A percentile compares a stretch with the other conserved stretches of the same genome.
Conservation (phyloP, 2,888 invertebrate species). For the Rotaria macrura region DNA sequence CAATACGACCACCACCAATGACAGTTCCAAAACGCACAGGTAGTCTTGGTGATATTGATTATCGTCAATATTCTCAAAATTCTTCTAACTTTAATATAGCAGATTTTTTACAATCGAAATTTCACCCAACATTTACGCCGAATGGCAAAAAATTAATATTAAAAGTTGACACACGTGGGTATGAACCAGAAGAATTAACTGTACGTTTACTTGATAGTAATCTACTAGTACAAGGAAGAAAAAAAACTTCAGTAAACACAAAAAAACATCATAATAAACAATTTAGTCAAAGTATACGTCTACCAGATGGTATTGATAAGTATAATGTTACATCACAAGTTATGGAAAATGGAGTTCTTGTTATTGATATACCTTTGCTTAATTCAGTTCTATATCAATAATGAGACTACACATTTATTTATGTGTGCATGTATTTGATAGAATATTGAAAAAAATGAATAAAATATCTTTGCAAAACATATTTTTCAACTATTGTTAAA, state of each 20-base stretch:
- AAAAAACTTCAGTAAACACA: neutral
- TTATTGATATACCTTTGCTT: neutral
- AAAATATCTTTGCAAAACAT: neutral
- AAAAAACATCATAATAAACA: neutral
- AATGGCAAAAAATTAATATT: conserved; percentile 10
- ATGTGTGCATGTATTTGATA: neutral
- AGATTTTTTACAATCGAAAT: neutral
- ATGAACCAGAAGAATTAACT: neutral
- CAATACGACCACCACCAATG: too few relatives aligned
- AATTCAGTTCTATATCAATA: neutral
- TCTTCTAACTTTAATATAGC: neutral
- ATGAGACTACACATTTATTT: neutral
- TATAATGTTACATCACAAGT: conserved; percentile 7
- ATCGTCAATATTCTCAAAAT: neutral
- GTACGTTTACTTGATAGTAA: neutral
- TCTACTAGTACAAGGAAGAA: neutral
- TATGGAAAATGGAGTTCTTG: neutral
- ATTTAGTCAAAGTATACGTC: conserved; percentile 2
- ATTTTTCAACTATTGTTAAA: too few relatives aligned
- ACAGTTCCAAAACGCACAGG: neutral
- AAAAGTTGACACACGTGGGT: conserved; percentile 5
- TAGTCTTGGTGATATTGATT: neutral
- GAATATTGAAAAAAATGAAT: neutral
- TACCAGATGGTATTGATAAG: conserved; percentile 8
- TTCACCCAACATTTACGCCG: neutral